These are phyloP conservation scores for Tachyglossus aculeatus DNA, from an alignment of 2,797 vertebrate species.

Conservation along the genomic window DNA sequence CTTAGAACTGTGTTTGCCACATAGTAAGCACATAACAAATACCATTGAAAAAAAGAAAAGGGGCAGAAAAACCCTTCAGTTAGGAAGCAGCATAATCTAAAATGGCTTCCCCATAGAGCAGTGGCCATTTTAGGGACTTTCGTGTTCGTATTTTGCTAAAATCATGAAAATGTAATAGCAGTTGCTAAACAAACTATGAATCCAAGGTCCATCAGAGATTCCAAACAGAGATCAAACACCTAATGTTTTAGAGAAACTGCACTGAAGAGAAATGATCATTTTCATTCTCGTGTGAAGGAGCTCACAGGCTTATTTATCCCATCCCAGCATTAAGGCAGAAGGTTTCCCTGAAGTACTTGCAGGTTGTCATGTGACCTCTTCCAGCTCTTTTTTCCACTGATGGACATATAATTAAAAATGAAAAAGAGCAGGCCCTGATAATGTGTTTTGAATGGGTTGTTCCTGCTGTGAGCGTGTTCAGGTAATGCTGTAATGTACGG, in stretches of 20 bases:
- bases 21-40: too few species aligned
- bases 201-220: neutral
- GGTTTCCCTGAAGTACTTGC: slow-evolving; percentile 1
- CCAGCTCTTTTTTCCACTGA: slow-evolving; percentile 2
- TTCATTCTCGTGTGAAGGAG: slow-evolving; percentile 21
- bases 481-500: neutral
- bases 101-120: neutral
- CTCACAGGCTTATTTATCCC: neutral
- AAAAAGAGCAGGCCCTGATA: neutral
- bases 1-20: too few species aligned
- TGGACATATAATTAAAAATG: neutral
- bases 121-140: neutral
- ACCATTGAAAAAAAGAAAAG: too few species aligned
- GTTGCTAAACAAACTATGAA: neutral
- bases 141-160: neutral
- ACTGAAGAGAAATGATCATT: slow-evolving; percentile 6
- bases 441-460: neutral
- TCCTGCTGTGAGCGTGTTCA: neutral
- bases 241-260: slow-evolving; percentile 15
- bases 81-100: neutral
- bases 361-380: slow-evolving; percentile 2
- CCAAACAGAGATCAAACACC: slow-evolving; percentile 8
- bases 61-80: neutral
- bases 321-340: slow-evolving; percentile 12
- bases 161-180: neutral